A percentile compares a stretch with the other conserved stretches of the same genome.
These are phyloP conservation scores for Ptilorrhoa leucosticta DNA, from an alignment of 2,113 vertebrate species.

Conservation along the genomic window DNA sequence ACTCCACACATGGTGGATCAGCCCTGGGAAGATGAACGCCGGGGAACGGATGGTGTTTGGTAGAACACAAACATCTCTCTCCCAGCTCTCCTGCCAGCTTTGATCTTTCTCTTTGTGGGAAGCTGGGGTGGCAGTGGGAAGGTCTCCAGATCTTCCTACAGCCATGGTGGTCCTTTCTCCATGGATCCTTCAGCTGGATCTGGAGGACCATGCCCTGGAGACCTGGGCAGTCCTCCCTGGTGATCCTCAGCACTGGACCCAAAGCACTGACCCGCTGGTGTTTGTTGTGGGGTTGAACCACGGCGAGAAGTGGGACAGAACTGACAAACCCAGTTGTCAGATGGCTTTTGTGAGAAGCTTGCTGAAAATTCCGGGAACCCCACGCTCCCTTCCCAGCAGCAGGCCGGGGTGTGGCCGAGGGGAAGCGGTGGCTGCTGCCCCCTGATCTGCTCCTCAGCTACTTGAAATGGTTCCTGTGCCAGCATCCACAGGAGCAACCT, in stretches of 20 bases:
- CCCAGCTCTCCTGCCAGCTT: not conserved
- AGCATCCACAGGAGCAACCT: not conserved
- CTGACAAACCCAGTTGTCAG: not conserved
- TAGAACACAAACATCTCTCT: not conserved
- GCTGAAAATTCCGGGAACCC: not conserved
- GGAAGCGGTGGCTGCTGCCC: not conserved
- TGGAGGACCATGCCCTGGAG: not conserved
- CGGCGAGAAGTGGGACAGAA: fast-evolving
- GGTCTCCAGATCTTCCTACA: not conserved
- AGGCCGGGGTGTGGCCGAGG: not conserved
- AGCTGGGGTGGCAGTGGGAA: not conserved
- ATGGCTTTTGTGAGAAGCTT: not conserved
- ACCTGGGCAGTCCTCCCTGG: no score
- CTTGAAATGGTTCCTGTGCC: not conserved
- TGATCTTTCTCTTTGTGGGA: not conserved
- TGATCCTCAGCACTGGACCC: not conserved
- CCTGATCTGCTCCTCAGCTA: not conserved
- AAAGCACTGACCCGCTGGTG: not conserved
- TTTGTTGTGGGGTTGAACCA: not conserved
- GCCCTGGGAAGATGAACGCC: not conserved
- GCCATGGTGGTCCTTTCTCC: not conserved
- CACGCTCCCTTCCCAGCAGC: fast-evolving
- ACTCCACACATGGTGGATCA: fast-evolving
- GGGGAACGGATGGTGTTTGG: fast-evolving
- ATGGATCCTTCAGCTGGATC: not conserved